A percentile compares a stretch with the other conserved stretches of the same genome.
These are phyloP conservation scores for Pollenia griseotomentosa DNA, from an alignment of 2,888 invertebrate genomes.

Conservation along the genomic window DNA sequence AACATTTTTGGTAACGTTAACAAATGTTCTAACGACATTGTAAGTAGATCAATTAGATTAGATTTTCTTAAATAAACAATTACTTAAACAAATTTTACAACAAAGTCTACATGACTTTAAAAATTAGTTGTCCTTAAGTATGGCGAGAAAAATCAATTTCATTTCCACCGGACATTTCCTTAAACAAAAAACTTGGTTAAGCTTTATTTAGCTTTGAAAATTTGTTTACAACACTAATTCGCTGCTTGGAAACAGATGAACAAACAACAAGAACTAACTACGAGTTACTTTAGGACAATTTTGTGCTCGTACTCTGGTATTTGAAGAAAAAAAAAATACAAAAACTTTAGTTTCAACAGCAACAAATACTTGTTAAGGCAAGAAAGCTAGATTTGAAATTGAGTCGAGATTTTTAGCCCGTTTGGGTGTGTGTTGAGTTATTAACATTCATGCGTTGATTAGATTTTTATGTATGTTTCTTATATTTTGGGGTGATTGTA, in stretches of 20 bases:
- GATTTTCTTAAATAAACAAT: not conserved
- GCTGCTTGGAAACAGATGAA: not conserved
- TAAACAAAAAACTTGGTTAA: conserved; percentile 43
- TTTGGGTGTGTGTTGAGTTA: conserved; percentile 22
- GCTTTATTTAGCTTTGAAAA: conserved; percentile 45
- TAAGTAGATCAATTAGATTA: conserved; percentile 11
- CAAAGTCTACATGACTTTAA: not conserved
- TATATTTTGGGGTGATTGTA: conserved; percentile 51
- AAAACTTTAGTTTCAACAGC: not conserved
- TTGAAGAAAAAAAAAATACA: conserved; percentile 13
- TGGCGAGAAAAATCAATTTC: conserved; percentile 38
- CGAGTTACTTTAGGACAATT: conserved; percentile 5
- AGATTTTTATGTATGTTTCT: conserved; percentile 3
- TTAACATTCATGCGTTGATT: conserved; percentile 17
- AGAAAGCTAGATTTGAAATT: conserved; percentile 27
- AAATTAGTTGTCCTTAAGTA: conserved; percentile 46
- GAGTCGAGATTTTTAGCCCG: conserved; percentile 12
- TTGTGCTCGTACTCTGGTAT: conserved; percentile 32
- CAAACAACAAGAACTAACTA: conserved; percentile 50
- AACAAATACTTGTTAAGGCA: not conserved
- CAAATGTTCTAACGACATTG: not conserved
- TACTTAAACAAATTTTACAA: not conserved
- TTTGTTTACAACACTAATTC: conserved; percentile 26
- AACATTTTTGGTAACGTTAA: too few relatives aligned
- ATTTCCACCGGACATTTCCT: conserved; percentile 54